Evolutionary conservation across 2,113 vertebrate genomes (phyloP).

Genomic region (Galbula dea): DNA sequence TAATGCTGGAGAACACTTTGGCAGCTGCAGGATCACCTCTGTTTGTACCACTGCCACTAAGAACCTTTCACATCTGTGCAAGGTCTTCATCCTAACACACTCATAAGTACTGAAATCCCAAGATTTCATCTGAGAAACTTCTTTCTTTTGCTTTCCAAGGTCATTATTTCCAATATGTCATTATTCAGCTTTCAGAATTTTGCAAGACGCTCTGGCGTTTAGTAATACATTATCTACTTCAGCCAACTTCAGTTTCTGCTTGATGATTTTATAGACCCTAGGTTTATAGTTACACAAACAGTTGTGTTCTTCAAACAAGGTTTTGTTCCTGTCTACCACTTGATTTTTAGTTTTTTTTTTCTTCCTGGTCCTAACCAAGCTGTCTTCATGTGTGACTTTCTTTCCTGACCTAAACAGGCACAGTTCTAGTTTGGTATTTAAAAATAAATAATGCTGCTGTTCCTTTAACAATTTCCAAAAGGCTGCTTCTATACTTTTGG

Average conservation of each 20-base stretch:
- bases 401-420: neutral
- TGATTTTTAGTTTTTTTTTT: neutral
- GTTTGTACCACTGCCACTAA: rapidly evolving
- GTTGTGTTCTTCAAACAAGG: neutral
- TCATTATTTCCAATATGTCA: too few relatives aligned
- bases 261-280: constrained; percentile 47
- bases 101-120: neutral
- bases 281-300: constrained; percentile 39
- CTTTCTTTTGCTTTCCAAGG: neutral
- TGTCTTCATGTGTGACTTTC: neutral
- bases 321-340: neutral
- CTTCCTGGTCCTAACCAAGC: neutral
- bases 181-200: constrained; percentile 2
- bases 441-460: neutral
- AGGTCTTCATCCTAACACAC: neutral
- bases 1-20: rapidly evolving
- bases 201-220: neutral
- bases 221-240: constrained; percentile 11
- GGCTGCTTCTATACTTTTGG: neutral
- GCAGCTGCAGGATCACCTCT: neutral
- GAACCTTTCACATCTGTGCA: neutral
- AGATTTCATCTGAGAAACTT: neutral
- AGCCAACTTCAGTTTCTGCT: constrained; percentile 10
- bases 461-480: constrained; percentile 38
- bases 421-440: neutral